Evolutionary conservation across 2,797 vertebrate species (phyloP).

Genomic region (Sparus aurata): DNA sequence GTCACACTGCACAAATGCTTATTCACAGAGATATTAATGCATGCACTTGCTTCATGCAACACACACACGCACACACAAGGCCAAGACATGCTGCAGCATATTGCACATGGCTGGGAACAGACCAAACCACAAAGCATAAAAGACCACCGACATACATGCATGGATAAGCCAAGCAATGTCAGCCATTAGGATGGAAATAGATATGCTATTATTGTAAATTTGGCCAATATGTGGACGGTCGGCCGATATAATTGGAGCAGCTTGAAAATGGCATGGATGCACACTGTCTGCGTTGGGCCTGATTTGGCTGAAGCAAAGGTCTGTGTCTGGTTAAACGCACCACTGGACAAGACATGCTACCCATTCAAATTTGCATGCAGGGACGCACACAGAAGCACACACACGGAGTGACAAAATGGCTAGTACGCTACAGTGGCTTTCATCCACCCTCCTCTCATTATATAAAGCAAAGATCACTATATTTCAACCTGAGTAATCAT

Average conservation of each 20-base stretch:
- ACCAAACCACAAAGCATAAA: conserved; percentile 72
- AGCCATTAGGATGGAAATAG: conserved; percentile 85
- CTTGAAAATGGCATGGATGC: conserved; percentile 83
- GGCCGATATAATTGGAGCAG: conserved; percentile 83
- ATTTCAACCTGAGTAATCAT: conserved; percentile 62
- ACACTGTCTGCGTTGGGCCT: conserved; percentile 70
- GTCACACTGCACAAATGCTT: conserved; percentile 41
- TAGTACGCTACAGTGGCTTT: conserved; percentile 56
- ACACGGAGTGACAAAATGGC: conserved; percentile 49
- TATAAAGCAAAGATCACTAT: conserved; percentile 49
- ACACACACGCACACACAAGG: conserved; percentile 35
- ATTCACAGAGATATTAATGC: conserved; percentile 33
- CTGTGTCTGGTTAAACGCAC: conserved; percentile 80
- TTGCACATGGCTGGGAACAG: conserved; percentile 71
- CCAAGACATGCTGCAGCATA: conserved; percentile 53
- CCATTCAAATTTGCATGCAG: conserved; percentile 77
- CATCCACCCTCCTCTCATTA: conserved; percentile 60
- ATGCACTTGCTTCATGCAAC: conserved; percentile 11
- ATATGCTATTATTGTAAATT: conserved; percentile 82
- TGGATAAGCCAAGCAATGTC: conserved; percentile 83
- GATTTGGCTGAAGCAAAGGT: conserved; percentile 80
- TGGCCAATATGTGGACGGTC: conserved; percentile 78
- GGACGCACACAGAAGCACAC: conserved; percentile 38
- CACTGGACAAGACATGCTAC: conserved; percentile 80
- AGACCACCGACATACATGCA: conserved; percentile 74